Base-by-base conservation (phyloP, 1,140 invertebrate species). In the Euborellia annulipes region DNA sequence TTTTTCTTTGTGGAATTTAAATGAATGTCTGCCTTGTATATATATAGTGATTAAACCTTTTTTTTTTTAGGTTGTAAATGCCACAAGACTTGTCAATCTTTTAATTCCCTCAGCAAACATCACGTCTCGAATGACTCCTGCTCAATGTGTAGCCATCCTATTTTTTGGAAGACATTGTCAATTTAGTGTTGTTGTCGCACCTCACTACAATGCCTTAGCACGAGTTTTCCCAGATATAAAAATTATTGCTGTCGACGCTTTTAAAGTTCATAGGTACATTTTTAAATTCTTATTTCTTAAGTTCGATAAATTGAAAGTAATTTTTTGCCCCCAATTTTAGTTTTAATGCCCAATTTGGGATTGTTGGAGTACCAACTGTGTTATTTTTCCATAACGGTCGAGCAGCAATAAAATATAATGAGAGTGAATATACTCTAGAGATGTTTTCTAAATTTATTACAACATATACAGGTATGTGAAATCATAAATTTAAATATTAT, bases 381-480 rank as follows among this genome's bases (percentile, higher is more conserved):
- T 75, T 95, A 63, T 69, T 97, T 43, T 89, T 95, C 55, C 90
- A 96, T 58, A 93, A 93, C 67, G 87, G 87, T 0, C 76, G 85
- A 58, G 76, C 86, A 19, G 74, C 87, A 21, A 80, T 79, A 1
- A 85, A 87, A 65, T 92, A 84, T 50, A 92, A 94, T 66, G 78
- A 79, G 16, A 82, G 85, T 9, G 74, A 82, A 41, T 84, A 87
- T 52, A 83, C 75, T 14, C 68, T 91, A 20, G 75, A 84, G 42
- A 75, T 74, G 43, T 86, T 94, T 57, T 73, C 78, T 6, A 76
- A 74, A 50, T 96, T 94, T 63, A 72, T 96, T 16, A 75, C 73
- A 41, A 76, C 78, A 41, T 72, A 82, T 48, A 94, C 90, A 36
- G 70, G 73, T 72, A 56, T 54, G 48, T 41, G 21, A 42, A 3